Conservation (phyloP, 2,113 vertebrate genomes). For the Myotis yumanensis region DNA sequence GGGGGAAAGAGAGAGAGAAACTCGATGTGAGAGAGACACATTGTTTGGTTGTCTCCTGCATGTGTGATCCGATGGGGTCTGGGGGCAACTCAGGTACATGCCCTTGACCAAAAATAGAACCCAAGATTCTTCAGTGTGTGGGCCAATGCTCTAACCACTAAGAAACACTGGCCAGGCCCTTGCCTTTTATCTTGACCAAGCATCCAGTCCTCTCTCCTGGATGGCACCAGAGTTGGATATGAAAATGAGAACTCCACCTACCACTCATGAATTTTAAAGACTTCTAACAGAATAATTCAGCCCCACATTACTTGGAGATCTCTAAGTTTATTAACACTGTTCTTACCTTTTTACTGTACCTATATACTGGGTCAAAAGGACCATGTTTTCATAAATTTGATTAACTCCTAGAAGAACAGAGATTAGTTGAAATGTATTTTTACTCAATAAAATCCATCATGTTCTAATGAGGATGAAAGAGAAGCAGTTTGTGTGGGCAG, state of each 20-base stretch:
- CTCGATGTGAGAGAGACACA: too few species aligned
- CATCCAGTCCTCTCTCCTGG: neutral
- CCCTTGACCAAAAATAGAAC: too few species aligned
- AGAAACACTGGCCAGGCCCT: neutral
- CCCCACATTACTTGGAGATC: neutral
- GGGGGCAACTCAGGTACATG: too few species aligned
- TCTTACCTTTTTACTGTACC: neutral
- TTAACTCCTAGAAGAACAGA: conserved; percentile 14
- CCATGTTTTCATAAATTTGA: neutral
- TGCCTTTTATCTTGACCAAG: neutral
- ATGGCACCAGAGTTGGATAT: neutral
- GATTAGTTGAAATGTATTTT: neutral
- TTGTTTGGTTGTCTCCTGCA: too few species aligned
- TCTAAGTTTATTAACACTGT: neutral
- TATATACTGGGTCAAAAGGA: neutral
- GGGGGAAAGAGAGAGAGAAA: too few species aligned
- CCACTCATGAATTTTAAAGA: neutral
- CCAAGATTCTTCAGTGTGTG: too few species aligned
- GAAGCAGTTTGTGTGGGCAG: neutral
- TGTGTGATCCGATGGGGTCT: too few species aligned
- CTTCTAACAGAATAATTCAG: neutral
- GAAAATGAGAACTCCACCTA: neutral
- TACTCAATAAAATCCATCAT: neutral
- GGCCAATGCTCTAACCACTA: too few species aligned
- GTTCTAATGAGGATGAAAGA: conserved; percentile 5